Evolutionary conservation across 2,113 vertebrate genomes (phyloP).

Genomic region (Cheilinus undulatus): DNA sequence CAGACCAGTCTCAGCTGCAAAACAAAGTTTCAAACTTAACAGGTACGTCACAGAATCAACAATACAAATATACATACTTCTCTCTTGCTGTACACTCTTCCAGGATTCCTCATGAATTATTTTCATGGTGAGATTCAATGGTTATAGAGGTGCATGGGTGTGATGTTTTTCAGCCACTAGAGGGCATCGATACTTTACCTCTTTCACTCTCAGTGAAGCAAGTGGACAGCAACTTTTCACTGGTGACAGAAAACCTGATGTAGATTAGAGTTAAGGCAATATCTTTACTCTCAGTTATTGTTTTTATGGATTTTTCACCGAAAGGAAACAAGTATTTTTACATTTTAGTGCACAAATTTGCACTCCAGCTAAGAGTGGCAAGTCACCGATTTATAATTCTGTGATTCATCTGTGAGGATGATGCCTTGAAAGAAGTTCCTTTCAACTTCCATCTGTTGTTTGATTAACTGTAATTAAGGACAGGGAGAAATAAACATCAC

Average conservation of each 20-base stretch:
- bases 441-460: too few relatives aligned
- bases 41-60: neutral
- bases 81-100: neutral
- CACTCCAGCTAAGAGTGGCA: too few relatives aligned
- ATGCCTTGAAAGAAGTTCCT: too few relatives aligned
- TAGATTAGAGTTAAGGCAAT: constrained; percentile 45
- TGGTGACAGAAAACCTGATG: too few relatives aligned
- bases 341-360: too few relatives aligned
- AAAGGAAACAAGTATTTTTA: constrained; percentile 35
- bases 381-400: too few relatives aligned
- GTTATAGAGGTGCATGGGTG: neutral
- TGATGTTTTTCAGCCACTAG: constrained; percentile 67
- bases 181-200: constrained; percentile 75
- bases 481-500: too few relatives aligned
- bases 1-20: constrained; percentile 83
- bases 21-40: constrained; percentile 75
- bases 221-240: too few relatives aligned
- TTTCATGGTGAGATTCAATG: neutral
- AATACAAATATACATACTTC: neutral
- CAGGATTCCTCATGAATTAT: neutral
- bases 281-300: constrained; percentile 38
- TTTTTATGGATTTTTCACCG: constrained; percentile 23
- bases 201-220: constrained; percentile 9
- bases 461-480: too few relatives aligned
- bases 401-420: too few relatives aligned